phyloP scores from a whole-genome alignment of 2,113 vertebrate species.

The Thermophis baileyi region DNA sequence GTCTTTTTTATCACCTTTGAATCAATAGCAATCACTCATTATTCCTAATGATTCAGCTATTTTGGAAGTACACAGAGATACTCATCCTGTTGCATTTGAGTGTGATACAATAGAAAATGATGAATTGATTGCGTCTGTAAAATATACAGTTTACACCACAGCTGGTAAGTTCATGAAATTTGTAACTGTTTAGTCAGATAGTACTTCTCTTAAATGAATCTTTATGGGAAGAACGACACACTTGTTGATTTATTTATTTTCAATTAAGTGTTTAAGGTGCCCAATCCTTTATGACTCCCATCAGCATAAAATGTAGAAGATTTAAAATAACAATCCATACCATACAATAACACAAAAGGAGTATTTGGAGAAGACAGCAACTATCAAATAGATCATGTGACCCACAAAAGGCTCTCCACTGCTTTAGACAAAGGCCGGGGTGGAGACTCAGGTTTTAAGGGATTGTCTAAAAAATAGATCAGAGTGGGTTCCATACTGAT shows the following conservation, averaged over 20 bases:
- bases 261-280: not conserved
- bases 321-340: not conserved
- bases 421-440: not conserved
- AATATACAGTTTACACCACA: constrained; percentile 56
- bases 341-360: not conserved
- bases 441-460: not conserved
- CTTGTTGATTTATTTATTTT: not conserved
- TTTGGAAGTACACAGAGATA: constrained; percentile 51
- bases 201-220: constrained; percentile 35
- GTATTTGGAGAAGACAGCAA: not conserved
- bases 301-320: not conserved
- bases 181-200: constrained; percentile 14
- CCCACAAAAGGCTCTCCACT: not conserved
- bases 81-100: constrained; percentile 48
- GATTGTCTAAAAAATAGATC: not conserved
- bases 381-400: not conserved
- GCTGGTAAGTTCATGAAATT: constrained; percentile 51
- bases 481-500: not conserved
- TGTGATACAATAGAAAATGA: constrained; percentile 56
- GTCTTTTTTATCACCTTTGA: constrained; percentile 7
- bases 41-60: constrained; percentile 56
- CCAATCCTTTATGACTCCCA: not conserved
- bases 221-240: not conserved
- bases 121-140: constrained; percentile 62
- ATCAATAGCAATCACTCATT: constrained; percentile 49